These are phyloP conservation scores for Coptodon bakossiorum DNA, from an alignment of 2,113 vertebrate genomes.

Conservation along the genomic window DNA sequence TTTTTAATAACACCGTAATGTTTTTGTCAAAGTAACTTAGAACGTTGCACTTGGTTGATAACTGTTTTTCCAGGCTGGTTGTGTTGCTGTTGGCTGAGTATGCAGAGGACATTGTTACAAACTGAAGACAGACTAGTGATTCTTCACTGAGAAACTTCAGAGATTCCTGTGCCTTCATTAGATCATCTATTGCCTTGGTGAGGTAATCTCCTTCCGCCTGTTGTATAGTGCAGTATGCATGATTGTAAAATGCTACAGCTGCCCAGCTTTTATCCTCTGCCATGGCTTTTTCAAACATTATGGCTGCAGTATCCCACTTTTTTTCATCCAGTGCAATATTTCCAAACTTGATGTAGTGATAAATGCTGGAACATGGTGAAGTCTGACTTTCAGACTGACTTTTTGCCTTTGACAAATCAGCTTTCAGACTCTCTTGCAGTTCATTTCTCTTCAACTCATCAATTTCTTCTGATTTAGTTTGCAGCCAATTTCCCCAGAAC, in stretches of 20 bases:
- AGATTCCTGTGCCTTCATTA: background rate
- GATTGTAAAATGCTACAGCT: slow-evolving; percentile 3
- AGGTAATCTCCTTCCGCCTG: background rate
- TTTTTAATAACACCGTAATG: background rate
- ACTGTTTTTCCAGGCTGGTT: background rate
- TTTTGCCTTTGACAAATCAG: background rate
- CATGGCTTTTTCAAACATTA: background rate
- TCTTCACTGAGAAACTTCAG: background rate
- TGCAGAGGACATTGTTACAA: background rate
- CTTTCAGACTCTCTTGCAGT: background rate
- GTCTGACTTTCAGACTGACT: background rate
- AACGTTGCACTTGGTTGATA: background rate
- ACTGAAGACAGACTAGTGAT: background rate
- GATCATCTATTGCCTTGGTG: background rate
- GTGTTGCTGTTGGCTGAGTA: fast-evolving
- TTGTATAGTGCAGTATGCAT: background rate
- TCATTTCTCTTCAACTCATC: background rate
- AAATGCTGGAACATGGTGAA: background rate
- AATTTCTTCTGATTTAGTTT: background rate
- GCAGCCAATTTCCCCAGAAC: slow-evolving; percentile 13
- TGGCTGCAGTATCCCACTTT: background rate
- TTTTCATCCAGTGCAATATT: background rate
- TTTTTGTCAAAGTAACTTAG: background rate
- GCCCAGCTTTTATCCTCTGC: background rate
- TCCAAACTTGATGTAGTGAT: slow-evolving; percentile 20